phyloP scores from a whole-genome alignment of 2,888 invertebrate species.

The Dolichomitus sp. region DNA sequence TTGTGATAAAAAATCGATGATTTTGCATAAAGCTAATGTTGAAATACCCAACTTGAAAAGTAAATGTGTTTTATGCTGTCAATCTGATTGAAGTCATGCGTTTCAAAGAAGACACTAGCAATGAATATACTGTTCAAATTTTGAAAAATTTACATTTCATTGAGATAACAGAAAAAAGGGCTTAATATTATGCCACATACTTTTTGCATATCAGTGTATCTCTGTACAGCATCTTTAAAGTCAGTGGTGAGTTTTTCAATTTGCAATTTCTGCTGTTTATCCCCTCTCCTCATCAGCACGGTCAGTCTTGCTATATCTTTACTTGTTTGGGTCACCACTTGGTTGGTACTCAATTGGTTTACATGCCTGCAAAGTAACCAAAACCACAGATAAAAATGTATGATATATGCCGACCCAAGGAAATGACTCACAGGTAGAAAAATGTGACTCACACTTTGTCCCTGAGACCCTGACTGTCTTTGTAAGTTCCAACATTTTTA shows the following conservation, averaged over 20 bases:
- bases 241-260: slow-evolving; percentile 94
- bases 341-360: slow-evolving; percentile 92
- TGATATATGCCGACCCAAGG: background rate
- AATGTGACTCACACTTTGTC: slow-evolving; percentile 88
- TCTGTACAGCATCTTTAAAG: slow-evolving; percentile 93
- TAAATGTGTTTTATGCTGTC: too few relatives aligned
- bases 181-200: slow-evolving; percentile 85
- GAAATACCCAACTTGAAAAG: too few relatives aligned
- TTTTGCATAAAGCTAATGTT: too few relatives aligned
- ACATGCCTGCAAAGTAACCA: slow-evolving; percentile 88
- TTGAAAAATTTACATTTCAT: background rate
- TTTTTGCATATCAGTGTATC: slow-evolving; percentile 93
- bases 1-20: too few relatives aligned
- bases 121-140: background rate
- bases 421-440: background rate
- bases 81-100: too few relatives aligned
- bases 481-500: slow-evolving; percentile 92
- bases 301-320: slow-evolving; percentile 92
- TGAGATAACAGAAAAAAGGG: background rate
- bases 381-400: slow-evolving; percentile 22
- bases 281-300: slow-evolving; percentile 90
- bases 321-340: slow-evolving; percentile 91
- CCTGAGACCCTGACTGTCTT: slow-evolving; percentile 90
- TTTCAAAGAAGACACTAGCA: too few relatives aligned
- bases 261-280: slow-evolving; percentile 94